Percentiles rank a stretch among this genome's conserved stretches.
These are phyloP conservation scores for Leptura quadrifasciata DNA, from an alignment of 2,888 invertebrate species.

Conservation along the genomic window DNA sequence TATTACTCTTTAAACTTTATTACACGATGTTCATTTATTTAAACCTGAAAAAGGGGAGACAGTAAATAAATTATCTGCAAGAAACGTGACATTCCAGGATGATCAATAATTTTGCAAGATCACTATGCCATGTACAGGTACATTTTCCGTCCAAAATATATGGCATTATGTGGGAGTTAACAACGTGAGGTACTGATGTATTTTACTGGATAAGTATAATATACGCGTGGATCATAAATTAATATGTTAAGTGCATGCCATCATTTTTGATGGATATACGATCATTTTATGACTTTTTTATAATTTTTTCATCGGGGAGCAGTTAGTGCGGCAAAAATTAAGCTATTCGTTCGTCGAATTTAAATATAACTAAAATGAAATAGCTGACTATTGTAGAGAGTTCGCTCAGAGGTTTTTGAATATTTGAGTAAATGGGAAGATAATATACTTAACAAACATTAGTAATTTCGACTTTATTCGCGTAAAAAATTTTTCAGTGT, in stretches of 20 bases:
- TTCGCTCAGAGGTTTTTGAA: too few relatives aligned
- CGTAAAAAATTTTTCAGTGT: too few relatives aligned
- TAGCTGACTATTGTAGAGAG: too few relatives aligned
- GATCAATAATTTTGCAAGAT: conserved; percentile 54
- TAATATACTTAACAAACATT: too few relatives aligned
- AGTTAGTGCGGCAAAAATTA: too few relatives aligned
- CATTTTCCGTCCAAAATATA: conserved; percentile 26
- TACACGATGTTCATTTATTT: conserved; percentile 21
- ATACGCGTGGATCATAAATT: background rate
- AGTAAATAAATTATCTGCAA: conserved; percentile 52
- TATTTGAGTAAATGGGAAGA: too few relatives aligned
- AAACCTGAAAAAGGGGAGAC: conserved; percentile 35
- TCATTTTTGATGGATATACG: background rate
- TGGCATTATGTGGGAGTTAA: conserved; percentile 38
- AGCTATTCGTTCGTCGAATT: too few relatives aligned
- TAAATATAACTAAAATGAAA: too few relatives aligned
- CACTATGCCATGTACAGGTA: conserved; percentile 10
- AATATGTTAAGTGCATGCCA: conserved; percentile 21
- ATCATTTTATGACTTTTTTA: too few relatives aligned
- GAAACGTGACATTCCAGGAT: conserved; percentile 52
- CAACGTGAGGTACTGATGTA: background rate
- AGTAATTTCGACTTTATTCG: too few relatives aligned
- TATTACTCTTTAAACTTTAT: conserved; percentile 26
- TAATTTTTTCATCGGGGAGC: too few relatives aligned
- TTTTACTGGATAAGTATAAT: conserved; percentile 4